Base-by-base conservation (phyloP, 92 coral and sea anemone species). In the Paramuricea clavata region DNA sequence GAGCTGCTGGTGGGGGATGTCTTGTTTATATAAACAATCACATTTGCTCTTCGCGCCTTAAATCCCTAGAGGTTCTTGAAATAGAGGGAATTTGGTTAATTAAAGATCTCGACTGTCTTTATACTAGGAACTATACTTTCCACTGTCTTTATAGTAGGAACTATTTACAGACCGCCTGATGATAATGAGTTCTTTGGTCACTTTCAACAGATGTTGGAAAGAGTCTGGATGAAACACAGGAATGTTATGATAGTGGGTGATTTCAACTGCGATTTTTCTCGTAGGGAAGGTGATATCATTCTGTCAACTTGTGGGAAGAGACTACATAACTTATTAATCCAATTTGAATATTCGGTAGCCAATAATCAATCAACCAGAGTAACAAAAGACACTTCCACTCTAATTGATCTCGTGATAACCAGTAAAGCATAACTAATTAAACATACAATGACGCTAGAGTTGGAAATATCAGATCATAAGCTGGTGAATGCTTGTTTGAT, bases 11-110 rank as follows among this genome's bases (percentile, higher is more conserved):
- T 12, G 89, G 89, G 5, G 75, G 83, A 2, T 85, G 89, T 57
- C 17, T 74, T 8, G 83, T 85, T 10, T 85, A 85, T 36, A 77
- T 86, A 5, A 26, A 15, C 19, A 28, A 86, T 47, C 62, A 69
- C 25, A 65, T 78, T 42, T 86, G 85, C 30, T 86, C 16, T 15
- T 23, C 85, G 31, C 79, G 70, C 23, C 79, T 65, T 16, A 62
- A 77, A 61, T 86, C 85, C 23, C 21, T 78, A 8, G 89, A 77
- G 34, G 22, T 47, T 26, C 25, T 5, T 2, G 74, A 52, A 6
- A 69, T 86, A n/a, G 85, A 86, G 57, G 85, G 90, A 64, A 77
- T 86, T 0, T 86, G 85, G 79, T 25, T 86, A 15, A 87, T 25
- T 86, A 15, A 87, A 81, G 71, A 73, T 87, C 82, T 26, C 19